Base-by-base conservation (phyloP, 1,140 invertebrate genomes). In the Archegozetes longisetosus region DNA sequence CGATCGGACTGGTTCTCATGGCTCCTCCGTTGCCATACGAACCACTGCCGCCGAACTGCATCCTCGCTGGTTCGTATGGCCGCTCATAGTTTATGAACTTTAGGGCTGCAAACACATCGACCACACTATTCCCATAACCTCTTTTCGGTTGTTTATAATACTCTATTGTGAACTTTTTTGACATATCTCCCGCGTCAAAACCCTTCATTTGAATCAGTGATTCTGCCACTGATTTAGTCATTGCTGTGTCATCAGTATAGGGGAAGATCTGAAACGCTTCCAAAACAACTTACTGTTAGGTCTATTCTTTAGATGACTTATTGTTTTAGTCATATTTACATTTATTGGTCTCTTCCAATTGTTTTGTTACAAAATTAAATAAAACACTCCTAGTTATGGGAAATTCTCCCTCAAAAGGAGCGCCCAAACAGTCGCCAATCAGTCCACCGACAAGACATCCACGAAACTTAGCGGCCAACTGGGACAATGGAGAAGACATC, bases 171-270 rank as follows among this genome's bases (percentile, higher is more conserved):
- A 85, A 85, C 66, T 78, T 76, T 54, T 64, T 65, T 13, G 72
- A 73, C 64, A 75, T 66, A 61, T 74, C 71, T 46, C 62, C 64
- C 4, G 66, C 54, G 67, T 70, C 59, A 14, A 75, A 68, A 2
- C 62, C 72, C 62, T 77, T 76, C 55, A 79, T 76, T 51, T 81
- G 74, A 24, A 84, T 73, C 25, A 87, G 69, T 48, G 80, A 83
- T 64, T 76, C 69, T 3, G 80, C 81, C 47, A 85, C 70, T 49
- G 75, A 75, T 67, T 77, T 76, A 17, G 80, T 80, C 84, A 88
- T 85, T 23, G 81, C 82, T 17, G 84, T 84, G 68, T 87, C 85
- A 77, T 87, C 84, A 28, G 84, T 84, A 68, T 77, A 85, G 26
- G 72, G 66, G 64, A 80, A 79, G 32, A 77, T 71, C 47, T 80